phyloP scores from a whole-genome alignment of 30 jellyfish, hydroid and myxozoan species.

The Cassiopea andromeda region DNA sequence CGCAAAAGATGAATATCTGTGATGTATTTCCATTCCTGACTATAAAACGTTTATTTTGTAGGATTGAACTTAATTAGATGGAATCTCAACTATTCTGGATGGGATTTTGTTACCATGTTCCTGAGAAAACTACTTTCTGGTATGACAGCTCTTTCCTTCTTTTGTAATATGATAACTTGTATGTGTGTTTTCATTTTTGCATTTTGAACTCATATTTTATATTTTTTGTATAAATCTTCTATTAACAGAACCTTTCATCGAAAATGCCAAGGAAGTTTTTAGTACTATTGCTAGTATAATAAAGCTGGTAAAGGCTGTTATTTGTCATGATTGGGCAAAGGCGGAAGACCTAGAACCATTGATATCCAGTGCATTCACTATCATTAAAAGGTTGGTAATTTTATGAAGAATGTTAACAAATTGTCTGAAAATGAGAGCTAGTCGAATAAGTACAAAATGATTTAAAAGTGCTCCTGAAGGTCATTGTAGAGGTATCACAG shows the following conservation, averaged over 20 bases:
- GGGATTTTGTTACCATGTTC: slow-evolving; percentile 66
- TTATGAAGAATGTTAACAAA: too few species aligned
- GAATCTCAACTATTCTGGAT: slow-evolving; percentile 80
- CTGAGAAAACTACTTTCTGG: slow-evolving; percentile 12
- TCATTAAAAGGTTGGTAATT: slow-evolving; percentile 33
- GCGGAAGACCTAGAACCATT: slow-evolving; percentile 45
- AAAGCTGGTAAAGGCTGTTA: slow-evolving; percentile 29
- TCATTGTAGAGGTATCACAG: too few species aligned
- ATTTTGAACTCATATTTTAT: neutral
- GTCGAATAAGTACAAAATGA: too few species aligned
- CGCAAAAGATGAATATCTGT: neutral
- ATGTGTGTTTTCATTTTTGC: neutral
- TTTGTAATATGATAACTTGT: neutral
- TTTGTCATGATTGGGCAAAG: slow-evolving; percentile 36
- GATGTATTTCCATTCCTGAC: neutral
- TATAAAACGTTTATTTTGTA: neutral
- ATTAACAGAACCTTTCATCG: neutral
- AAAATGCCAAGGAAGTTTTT: neutral
- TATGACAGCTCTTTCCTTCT: neutral
- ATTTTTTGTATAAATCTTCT: neutral
- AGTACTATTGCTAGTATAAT: slow-evolving; percentile 37
- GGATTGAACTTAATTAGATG: slow-evolving; percentile 60
- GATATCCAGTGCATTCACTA: slow-evolving; percentile 23
- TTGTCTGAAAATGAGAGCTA: too few species aligned
- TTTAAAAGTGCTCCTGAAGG: too few species aligned